These are phyloP conservation scores for Pseudomyrmex pallidus DNA, from an alignment of 1,140 invertebrate genomes.

Conservation along the genomic window DNA sequence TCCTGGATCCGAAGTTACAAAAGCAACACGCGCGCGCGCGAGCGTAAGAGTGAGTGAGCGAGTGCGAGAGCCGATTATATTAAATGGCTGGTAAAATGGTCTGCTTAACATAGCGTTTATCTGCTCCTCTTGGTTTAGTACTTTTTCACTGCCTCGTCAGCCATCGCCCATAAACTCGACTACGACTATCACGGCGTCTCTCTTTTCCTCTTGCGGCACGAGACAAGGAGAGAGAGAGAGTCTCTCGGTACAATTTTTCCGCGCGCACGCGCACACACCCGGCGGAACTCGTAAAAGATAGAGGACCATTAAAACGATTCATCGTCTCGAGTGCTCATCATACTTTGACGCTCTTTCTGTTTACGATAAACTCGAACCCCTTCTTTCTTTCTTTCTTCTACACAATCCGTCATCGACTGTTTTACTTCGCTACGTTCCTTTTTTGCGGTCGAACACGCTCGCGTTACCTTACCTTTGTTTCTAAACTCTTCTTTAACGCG, in stretches of 20 bases:
- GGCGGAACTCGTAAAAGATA: constrained; percentile 66
- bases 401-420: not conserved
- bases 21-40: constrained; percentile 43
- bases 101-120: constrained; percentile 85
- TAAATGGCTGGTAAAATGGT: constrained; percentile 85
- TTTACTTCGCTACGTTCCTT: too few species aligned
- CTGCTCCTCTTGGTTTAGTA: constrained; percentile 85
- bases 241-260: constrained; percentile 65
- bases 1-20: constrained; percentile 76
- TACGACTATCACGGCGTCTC: constrained; percentile 65
- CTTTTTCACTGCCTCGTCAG: constrained; percentile 85
- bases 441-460: too few species aligned
- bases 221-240: constrained; percentile 28
- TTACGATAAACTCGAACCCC: constrained; percentile 54
- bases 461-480: too few species aligned
- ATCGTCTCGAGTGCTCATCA: constrained; percentile 68
- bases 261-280: constrained; percentile 35
- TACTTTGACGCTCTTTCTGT: constrained; percentile 68
- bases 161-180: constrained; percentile 84
- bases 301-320: constrained; percentile 70
- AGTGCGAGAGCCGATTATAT: constrained; percentile 83
- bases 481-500: too few species aligned
- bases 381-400: not conserved
- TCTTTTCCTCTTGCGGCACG: constrained; percentile 4
- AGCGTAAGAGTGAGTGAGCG: not conserved